A percentile compares a stretch with the other conserved stretches of the same genome.
Evolutionary conservation across 1,140 invertebrate species (phyloP).

Genomic region (Diabrotica undecimpunctata): DNA sequence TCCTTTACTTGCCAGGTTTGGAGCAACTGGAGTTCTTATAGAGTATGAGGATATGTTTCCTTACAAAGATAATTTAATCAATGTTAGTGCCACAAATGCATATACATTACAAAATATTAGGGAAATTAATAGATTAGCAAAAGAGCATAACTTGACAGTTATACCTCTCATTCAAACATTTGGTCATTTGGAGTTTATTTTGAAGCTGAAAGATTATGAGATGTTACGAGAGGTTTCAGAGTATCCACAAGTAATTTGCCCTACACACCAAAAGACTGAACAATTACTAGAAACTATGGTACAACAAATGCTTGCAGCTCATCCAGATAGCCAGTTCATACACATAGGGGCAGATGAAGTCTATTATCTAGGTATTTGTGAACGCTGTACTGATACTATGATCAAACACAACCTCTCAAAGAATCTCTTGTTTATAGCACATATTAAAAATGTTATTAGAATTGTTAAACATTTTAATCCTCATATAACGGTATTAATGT

Average conservation of each 20-base stretch:
- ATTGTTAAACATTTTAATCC: constrained; percentile 63
- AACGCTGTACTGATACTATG: constrained; percentile 54
- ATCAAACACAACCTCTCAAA: constrained; percentile 27
- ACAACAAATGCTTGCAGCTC: constrained; percentile 31
- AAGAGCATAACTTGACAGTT: constrained; percentile 67
- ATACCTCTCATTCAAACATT: constrained; percentile 95
- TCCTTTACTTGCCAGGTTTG: constrained; percentile 69
- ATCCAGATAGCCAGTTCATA: constrained; percentile 47
- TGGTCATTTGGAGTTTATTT: constrained; percentile 87
- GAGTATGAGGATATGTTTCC: constrained; percentile 99
- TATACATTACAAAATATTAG: constrained; percentile 71
- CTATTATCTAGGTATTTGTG: constrained; percentile 76
- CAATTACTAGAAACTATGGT: constrained; percentile 32
- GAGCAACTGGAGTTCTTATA: constrained; percentile 72
- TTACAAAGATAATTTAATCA: constrained; percentile 64
- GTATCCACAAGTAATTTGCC: constrained; percentile 75
- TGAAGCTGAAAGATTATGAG: constrained; percentile 76
- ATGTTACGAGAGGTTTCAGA: constrained; percentile 72
- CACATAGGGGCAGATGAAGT: constrained; percentile 83
- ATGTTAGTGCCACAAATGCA: constrained; percentile 70
- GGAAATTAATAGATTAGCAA: constrained; percentile 61
- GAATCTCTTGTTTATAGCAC: constrained; percentile 57
- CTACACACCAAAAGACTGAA: constrained; percentile 31
- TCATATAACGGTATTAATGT: constrained; percentile 62
- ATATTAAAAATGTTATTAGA: constrained; percentile 61